These are phyloP conservation scores for Caenorhabditis sp. DNA, from an alignment of 2,888 invertebrate species.

Conservation along the genomic window DNA sequence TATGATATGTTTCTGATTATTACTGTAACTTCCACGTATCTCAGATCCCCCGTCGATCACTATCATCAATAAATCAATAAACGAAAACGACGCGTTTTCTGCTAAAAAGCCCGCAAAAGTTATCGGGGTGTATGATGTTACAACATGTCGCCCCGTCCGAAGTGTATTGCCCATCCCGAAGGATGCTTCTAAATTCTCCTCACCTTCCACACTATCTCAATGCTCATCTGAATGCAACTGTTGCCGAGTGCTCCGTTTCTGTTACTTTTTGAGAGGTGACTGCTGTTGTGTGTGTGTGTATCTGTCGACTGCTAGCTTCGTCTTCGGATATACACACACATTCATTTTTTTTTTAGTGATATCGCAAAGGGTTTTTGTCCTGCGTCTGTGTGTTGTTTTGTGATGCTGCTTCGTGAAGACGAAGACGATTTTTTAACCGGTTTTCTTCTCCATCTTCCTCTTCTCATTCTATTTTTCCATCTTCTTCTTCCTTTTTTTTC, in stretches of 20 bases:
- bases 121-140: not conserved
- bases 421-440: not conserved
- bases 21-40: no score
- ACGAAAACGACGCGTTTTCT: not conserved
- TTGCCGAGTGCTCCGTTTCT: not conserved
- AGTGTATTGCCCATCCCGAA: not conserved
- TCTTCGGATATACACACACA: conserved; percentile 15
- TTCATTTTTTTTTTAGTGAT: conserved; percentile 25
- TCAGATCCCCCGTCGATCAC: no score
- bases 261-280: not conserved
- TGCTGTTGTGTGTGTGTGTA: not conserved
- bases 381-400: conserved; percentile 19
- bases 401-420: not conserved
- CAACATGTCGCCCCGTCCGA: not conserved
- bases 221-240: not conserved
- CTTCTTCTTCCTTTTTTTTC: not conserved
- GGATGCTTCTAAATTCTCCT: not conserved
- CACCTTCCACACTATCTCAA: not conserved
- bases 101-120: no score
- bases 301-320: not conserved
- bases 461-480: conserved; percentile 1
- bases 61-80: not conserved
- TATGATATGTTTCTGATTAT: no score
- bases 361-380: conserved; percentile 13
- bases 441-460: not conserved